Percentiles rank a stretch among this genome's conserved stretches.
phyloP scores from a whole-genome alignment of 2,888 invertebrate genomes.

The Leptothorax acervorum region DNA sequence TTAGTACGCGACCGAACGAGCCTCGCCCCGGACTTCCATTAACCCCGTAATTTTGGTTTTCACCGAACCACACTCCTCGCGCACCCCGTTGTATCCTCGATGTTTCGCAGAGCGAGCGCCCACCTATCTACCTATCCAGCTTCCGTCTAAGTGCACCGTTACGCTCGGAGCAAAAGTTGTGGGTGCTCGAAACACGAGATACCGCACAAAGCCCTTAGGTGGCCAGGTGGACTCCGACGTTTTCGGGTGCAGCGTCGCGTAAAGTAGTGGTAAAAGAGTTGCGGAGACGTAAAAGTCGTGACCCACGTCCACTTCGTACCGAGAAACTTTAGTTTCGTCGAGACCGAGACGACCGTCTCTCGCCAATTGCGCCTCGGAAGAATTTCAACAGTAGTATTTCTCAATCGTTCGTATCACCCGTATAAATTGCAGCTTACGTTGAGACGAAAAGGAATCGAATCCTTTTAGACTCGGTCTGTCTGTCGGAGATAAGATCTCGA shows the following conservation, averaged over 20 bases:
- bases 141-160: conserved; percentile 70
- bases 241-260: conserved; percentile 70
- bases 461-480: not conserved
- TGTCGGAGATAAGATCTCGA: not conserved
- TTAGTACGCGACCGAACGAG: conserved; percentile 45
- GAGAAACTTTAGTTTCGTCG: conserved; percentile 55
- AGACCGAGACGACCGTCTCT: conserved; percentile 48
- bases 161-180: conserved; percentile 75
- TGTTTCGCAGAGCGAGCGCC: conserved; percentile 29
- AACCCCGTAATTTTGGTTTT: conserved; percentile 77
- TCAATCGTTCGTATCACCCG: conserved; percentile 16
- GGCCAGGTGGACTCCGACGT: conserved; percentile 56
- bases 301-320: conserved; percentile 19
- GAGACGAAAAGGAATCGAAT: conserved; percentile 20
- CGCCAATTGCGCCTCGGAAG: conserved; percentile 27
- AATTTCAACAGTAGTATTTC: conserved; percentile 38
- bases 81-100: conserved; percentile 41
- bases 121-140: conserved; percentile 32
- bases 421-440: conserved; percentile 23
- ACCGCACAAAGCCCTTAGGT: conserved; percentile 71
- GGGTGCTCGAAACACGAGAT: conserved; percentile 73
- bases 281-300: conserved; percentile 35
- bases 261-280: conserved; percentile 73
- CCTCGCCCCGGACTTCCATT: conserved; percentile 74
- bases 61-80: conserved; percentile 70